These are phyloP conservation scores for Nematostella vectensis DNA, from an alignment of 92 coral and sea anemone genomes.

Conservation along the genomic window DNA sequence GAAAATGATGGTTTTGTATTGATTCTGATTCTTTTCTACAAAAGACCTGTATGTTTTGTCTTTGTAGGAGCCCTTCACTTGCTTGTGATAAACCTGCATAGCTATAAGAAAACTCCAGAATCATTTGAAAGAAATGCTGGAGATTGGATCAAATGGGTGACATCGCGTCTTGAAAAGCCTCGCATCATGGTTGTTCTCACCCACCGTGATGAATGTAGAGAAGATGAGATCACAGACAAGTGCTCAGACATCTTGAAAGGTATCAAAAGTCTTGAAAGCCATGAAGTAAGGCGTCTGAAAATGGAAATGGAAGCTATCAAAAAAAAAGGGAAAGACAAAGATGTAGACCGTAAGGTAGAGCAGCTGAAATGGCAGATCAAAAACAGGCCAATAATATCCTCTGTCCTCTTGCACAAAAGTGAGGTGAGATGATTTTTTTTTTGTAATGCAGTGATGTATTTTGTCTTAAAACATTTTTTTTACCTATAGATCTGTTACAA, in stretches of 20 bases:
- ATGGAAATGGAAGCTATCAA: slow-evolving; percentile 30
- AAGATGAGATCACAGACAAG: slow-evolving; percentile 22
- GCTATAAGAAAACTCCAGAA: slow-evolving; percentile 33
- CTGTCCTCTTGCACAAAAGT: slow-evolving; percentile 6
- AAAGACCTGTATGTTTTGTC: no score
- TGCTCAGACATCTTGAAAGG: slow-evolving; percentile 60
- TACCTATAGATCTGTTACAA: no score
- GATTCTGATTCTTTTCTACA: no score
- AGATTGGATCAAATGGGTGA: slow-evolving; percentile 79
- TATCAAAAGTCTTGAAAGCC: slow-evolving; percentile 31
- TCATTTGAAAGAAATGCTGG: slow-evolving; percentile 57
- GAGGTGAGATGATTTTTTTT: not conserved
- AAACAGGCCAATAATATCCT: slow-evolving; percentile 59
- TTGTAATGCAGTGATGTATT: no score
- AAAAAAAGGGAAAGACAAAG: slow-evolving; percentile 10
- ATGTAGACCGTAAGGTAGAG: slow-evolving; percentile 15
- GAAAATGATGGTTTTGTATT: no score
- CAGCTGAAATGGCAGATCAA: slow-evolving; percentile 26
- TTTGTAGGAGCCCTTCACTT: slow-evolving; percentile 67
- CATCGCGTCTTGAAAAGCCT: slow-evolving; percentile 65
- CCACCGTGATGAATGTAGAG: slow-evolving; percentile 57
- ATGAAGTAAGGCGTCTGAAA: slow-evolving; percentile 34
- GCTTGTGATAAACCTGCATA: slow-evolving; percentile 63
- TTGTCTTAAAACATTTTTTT: no score
- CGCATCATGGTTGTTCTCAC: slow-evolving; percentile 85